A percentile compares a stretch with the other conserved stretches of the same genome.
Conservation (phyloP, 2,797 vertebrate species). For the Babyrousa celebensis region DNA sequence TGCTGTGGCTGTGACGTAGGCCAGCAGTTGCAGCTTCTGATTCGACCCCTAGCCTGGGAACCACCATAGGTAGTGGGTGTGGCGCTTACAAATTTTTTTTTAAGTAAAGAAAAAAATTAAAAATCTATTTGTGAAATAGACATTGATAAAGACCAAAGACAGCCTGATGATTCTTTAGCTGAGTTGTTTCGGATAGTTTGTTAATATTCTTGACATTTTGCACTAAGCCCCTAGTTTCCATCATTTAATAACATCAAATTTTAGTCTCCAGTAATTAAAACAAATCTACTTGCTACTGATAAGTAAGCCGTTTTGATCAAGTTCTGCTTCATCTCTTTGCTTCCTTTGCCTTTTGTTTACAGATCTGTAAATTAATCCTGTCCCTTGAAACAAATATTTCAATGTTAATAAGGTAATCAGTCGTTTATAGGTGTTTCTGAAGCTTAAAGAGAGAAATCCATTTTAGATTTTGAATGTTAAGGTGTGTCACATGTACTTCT, state of each 20-base stretch:
- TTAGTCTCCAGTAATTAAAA: slow-evolving; percentile 65
- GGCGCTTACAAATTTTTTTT: no score
- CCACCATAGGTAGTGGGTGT: no score
- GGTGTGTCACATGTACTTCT: neutral
- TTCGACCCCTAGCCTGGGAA: no score
- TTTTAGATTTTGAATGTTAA: slow-evolving; percentile 35
- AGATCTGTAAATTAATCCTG: neutral
- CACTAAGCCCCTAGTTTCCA: slow-evolving; percentile 28
- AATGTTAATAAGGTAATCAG: neutral
- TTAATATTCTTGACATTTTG: slow-evolving; percentile 67
- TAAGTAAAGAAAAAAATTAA: neutral
- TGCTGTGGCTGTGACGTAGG: no score
- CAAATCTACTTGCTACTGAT: slow-evolving; percentile 1
- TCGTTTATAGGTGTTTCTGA: neutral
- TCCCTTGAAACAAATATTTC: slow-evolving; percentile 33
- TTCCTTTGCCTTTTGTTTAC: neutral
- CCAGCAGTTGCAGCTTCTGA: no score
- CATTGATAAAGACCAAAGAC: neutral
- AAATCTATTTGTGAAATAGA: slow-evolving; percentile 12
- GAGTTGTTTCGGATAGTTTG: neutral
- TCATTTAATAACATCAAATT: slow-evolving; percentile 46
- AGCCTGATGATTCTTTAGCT: neutral
- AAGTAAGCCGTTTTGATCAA: slow-evolving; percentile 40
- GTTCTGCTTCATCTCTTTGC: neutral
- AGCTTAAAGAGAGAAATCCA: neutral